These are phyloP conservation scores for Diarsia mendica DNA, from an alignment of 2,888 invertebrate species.

Conservation along the genomic window DNA sequence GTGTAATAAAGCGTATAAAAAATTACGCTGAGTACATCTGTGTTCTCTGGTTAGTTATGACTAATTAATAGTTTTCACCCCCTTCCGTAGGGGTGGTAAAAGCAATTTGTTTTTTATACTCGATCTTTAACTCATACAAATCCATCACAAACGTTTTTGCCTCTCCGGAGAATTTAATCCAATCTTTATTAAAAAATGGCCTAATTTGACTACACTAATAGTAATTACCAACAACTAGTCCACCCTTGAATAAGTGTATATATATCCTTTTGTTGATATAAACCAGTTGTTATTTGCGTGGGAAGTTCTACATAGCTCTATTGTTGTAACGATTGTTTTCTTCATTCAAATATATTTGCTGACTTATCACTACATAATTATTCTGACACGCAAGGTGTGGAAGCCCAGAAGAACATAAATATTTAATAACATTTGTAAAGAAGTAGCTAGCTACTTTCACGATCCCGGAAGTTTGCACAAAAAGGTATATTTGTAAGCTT, in stretches of 20 bases:
- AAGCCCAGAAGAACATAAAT: constrained; percentile 36
- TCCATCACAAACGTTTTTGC: too few relatives aligned
- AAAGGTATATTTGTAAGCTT: background rate
- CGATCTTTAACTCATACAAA: too few relatives aligned
- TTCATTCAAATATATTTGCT: constrained; percentile 4
- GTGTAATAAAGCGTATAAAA: too few relatives aligned
- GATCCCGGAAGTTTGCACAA: background rate
- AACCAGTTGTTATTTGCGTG: constrained; percentile 22
- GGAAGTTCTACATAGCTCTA: constrained; percentile 4
- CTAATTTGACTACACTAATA: too few relatives aligned
- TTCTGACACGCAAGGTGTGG: constrained; percentile 22
- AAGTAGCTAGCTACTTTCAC: background rate
- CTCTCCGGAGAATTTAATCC: too few relatives aligned
- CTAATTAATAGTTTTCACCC: too few relatives aligned
- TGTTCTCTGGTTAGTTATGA: too few relatives aligned
- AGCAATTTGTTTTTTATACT: too few relatives aligned
- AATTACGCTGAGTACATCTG: too few relatives aligned
- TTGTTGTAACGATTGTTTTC: constrained; percentile 23
- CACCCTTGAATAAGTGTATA: constrained; percentile 54
- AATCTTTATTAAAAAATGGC: too few relatives aligned
- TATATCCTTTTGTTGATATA: constrained; percentile 40
- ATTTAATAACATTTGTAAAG: constrained; percentile 31
- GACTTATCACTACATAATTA: background rate
- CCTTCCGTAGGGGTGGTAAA: too few relatives aligned
- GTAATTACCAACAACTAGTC: constrained; percentile 23